Evolutionary conservation across 2,113 vertebrate genomes (phyloP).

Genomic region (Chrysemys picta): DNA sequence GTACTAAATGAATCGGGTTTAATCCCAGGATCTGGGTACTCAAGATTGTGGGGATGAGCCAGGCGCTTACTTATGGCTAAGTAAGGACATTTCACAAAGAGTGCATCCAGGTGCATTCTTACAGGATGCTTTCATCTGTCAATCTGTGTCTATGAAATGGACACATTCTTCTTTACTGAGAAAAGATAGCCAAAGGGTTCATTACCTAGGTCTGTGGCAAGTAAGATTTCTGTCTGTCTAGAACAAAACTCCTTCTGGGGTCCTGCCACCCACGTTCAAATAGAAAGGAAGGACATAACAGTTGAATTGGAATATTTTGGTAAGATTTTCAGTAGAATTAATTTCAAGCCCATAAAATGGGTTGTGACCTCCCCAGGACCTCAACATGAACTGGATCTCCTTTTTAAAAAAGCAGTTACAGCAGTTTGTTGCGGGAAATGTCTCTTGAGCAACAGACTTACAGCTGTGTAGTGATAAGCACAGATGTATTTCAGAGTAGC

Average conservation of each 20-base stretch:
- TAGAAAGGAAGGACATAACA: not conserved
- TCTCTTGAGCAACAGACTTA: not conserved
- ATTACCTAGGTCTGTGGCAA: not conserved
- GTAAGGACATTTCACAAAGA: not conserved
- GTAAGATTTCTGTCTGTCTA: not conserved
- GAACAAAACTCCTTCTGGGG: not conserved
- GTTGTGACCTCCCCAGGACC: not conserved
- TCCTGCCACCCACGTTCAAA: not conserved
- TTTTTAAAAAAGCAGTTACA: not conserved
- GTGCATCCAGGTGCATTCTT: not conserved
- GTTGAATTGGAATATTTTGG: not conserved
- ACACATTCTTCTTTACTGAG: not conserved
- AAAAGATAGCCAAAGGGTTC: fast-evolving
- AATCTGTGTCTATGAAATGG: not conserved
- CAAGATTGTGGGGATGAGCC: too few species aligned
- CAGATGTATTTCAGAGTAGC: not conserved
- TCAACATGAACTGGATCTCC: not conserved
- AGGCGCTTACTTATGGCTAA: not conserved
- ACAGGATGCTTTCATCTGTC: not conserved
- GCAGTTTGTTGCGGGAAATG: not conserved
- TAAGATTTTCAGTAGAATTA: not conserved
- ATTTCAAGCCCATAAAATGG: not conserved
- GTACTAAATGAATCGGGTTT: too few species aligned
- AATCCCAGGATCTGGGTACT: too few species aligned
- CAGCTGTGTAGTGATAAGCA: not conserved